Evolutionary conservation across 2,113 vertebrate genomes (phyloP), one percentile per base, ranked within the genome.

Genomic region (Phylloscopus trochiloides): DNA sequence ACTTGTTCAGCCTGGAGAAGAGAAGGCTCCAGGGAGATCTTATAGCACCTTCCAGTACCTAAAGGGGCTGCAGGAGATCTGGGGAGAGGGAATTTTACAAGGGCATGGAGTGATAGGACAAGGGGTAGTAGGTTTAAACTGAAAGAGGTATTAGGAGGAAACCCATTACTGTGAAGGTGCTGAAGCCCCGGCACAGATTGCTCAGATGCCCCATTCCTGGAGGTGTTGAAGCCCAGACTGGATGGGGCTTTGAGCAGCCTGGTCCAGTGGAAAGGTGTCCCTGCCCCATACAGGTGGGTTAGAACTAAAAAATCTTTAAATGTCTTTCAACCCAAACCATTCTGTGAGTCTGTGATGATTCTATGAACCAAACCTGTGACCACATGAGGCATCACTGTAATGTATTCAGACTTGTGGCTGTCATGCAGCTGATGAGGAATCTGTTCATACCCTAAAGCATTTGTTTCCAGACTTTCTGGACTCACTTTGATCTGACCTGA

Each of bases 401-500:
- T 74, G 21, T 45, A 62, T 77, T 66, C 75, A 76, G 82, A 24
- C 62, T 79, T 73, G 45, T 26, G 45, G 45, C 71, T 78, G 70
- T n/a, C 24, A 5, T 85, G 67, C 31, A 71, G 43, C 47, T 93
- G 58, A 19, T 77, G 76, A 45, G 29, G 22, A 88, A 42, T 68
- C 50, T 54, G 36, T 70, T 93, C 47, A 54, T 88, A 65, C 54
- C 75, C 75, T 83, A 9, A 70, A 92, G 72, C 2, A 0, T 76
- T 90, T 77, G 54, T 86, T 93, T 90, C 47, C 82, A 93, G 86
- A 28, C 67, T 83, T 68, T 77, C 38, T 61, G 47, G 75, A 55
- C 79, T 92, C 63, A 16, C 66, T 94, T 88, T 88, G 45, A 55
- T 86, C 88, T 82, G 72, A 78, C 72, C 50, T 94, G 78, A 85